Base-by-base conservation (phyloP, 1,140 invertebrate species). In the Chironomus tepperi region DNA sequence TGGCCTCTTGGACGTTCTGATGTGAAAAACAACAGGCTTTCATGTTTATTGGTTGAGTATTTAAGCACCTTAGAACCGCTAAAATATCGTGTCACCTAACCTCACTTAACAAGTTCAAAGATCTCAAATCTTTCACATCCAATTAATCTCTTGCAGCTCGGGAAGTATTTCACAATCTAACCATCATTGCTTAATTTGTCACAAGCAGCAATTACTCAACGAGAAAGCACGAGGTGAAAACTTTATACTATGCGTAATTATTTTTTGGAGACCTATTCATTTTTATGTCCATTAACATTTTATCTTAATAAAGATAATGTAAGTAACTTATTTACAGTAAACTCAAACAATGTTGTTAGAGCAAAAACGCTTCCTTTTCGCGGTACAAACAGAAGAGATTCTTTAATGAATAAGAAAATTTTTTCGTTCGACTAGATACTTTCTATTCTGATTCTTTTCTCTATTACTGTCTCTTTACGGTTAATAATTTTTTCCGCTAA, bases 391-490 rank as follows among this genome's bases (percentile, higher is more conserved):
- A 5, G 5, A 15, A 57, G 10, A 57, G 5, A n/a, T 57, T 47
- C 43, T 57, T 57, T 57, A 12, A 57, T 5, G 47, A 12, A 5
- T 12, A 47, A 9, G 15, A 47, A 9, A 43, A 7, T 43, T 15
- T 47, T 9, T 47, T 47, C 5, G 24, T 12, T 57, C 15, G 12
- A 34, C 24, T 34, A 57, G 47, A 57, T 57, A n/a, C 47, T 57
- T 57, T 57, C 47, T 57, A 12, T 57, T 57, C 47, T 57, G 3
- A 57, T 57, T n/a, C n/a, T 12, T 5, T 57, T 57, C n/a, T 57
- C n/a, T 57, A 57, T 57, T 57, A 57, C n/a, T 12, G 47, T n/a
- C 47, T 57, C n/a, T 57, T 57, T 57, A 57, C 47, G 47, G 47
- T 57, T 57, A n/a, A 57, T 57, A 15, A 57, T 57, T 57, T 34